A percentile compares a stretch with the other conserved stretches of the same genome.
phyloP scores from a whole-genome alignment of 1,140 invertebrate species.

The Ruditapes philippinarum region DNA sequence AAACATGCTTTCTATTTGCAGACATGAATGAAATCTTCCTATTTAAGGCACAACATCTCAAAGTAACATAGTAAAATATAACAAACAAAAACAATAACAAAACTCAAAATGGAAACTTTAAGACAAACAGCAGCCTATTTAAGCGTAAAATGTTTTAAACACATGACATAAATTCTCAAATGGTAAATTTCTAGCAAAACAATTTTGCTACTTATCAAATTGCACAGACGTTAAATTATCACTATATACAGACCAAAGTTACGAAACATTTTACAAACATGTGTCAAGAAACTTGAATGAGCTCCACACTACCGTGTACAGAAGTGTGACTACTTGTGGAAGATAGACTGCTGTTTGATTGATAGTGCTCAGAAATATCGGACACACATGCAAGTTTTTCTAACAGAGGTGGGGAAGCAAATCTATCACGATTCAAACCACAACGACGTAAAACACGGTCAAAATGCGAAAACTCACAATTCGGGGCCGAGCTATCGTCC shows the following conservation, averaged over 20 bases:
- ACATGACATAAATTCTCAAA: too few relatives aligned
- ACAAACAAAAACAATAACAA: background rate
- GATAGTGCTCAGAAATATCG: slow-evolving; percentile 81
- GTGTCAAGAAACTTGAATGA: slow-evolving; percentile 85
- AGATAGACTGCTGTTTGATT: slow-evolving; percentile 84
- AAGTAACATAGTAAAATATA: background rate
- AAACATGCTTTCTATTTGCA: too few relatives aligned
- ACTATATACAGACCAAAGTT: background rate
- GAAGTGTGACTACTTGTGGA: slow-evolving; percentile 84
- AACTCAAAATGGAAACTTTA: background rate
- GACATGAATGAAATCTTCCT: too few relatives aligned
- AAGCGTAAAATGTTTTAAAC: background rate
- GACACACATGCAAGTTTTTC: slow-evolving; percentile 73
- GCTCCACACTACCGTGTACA: slow-evolving; percentile 84
- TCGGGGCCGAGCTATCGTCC: slow-evolving; percentile 67
- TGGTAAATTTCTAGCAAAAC: background rate
- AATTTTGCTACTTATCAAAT: background rate
- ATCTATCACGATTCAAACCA: slow-evolving; percentile 69
- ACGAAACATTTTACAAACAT: background rate
- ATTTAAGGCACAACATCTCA: background rate
- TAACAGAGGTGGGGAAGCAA: slow-evolving; percentile 69
- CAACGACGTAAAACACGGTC: slow-evolving; percentile 75
- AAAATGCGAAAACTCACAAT: slow-evolving; percentile 75
- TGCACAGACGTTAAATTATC: slow-evolving; percentile 16
- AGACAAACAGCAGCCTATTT: background rate